Evolutionary conservation across 2,888 invertebrate genomes (phyloP).

Genomic region (Drosophila siamana): DNA sequence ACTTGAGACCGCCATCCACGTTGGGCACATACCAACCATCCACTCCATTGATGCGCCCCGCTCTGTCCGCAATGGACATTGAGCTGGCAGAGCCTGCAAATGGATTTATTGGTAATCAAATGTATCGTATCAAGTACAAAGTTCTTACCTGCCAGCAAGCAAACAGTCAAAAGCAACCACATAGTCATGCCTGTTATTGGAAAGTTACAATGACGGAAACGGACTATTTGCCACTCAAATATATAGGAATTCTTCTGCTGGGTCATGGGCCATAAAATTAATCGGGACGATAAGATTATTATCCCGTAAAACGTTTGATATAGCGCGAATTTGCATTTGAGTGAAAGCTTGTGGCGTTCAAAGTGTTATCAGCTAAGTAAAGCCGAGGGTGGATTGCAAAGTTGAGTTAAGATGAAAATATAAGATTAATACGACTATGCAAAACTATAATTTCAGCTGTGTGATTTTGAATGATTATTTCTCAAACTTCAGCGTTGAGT

Average conservation of each 20-base stretch:
- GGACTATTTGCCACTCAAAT: constrained; percentile 22
- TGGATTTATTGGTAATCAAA: background rate
- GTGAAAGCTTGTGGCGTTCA: constrained; percentile 13
- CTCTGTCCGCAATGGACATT: constrained; percentile 47
- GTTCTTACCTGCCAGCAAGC: constrained; percentile 57
- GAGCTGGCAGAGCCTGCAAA: constrained; percentile 35
- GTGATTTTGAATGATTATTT: no score
- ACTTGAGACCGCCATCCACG: constrained; percentile 43
- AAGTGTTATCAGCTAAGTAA: background rate
- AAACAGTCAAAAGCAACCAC: constrained; percentile 48
- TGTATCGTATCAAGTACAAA: constrained; percentile 21
- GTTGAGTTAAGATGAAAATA: background rate
- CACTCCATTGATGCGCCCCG: constrained; percentile 46
- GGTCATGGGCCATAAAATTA: constrained; percentile 30
- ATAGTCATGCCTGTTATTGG: constrained; percentile 41
- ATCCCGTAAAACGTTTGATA: background rate
- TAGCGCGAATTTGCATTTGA: constrained; percentile 7
- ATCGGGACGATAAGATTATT: constrained; percentile 38
- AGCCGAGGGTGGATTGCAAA: background rate
- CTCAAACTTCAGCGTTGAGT: no score
- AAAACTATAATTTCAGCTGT: no score
- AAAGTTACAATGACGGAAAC: constrained; percentile 33
- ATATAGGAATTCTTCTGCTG: constrained; percentile 34
- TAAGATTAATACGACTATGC: no score
- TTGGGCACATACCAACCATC: constrained; percentile 76